Base-by-base conservation (phyloP, 1,140 invertebrate genomes). In the Pseudobourletiella spinata region DNA sequence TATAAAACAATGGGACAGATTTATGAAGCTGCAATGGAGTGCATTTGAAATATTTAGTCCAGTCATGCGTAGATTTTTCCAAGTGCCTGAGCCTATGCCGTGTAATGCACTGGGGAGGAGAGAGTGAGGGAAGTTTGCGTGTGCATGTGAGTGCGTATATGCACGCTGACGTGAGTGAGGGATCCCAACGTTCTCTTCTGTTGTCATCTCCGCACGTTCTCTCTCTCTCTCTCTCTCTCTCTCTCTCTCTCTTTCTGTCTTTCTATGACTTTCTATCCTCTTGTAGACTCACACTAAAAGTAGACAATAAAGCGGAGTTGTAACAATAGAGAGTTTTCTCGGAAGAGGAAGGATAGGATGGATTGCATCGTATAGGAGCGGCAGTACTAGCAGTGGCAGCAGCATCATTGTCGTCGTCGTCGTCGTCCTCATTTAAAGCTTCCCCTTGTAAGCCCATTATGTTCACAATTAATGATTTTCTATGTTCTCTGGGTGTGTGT, bases 401-500 rank as follows among this genome's bases (percentile, higher is more conserved):
- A n/a, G n/a, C n/a, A n/a, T n/a, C n/a, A n/a, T n/a, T n/a, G n/a
- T n/a, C n/a, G n/a, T n/a, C n/a, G n/a, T n/a, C n/a, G n/a, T 48
- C 44, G 18, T 48, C 44, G n/a, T 30, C 52, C 20, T 55, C 52
- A 55, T 24, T 51, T 51, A 24, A 55, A 35, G 52, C 52, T 55
- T 55, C 52, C 52, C 52, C 52, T 55, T 55, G 52, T 57, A 57
- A 57, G 54, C 55, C 61, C 61, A 63, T 63, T 63, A 63, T 48
- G 54, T 63, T 24, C 57, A 55, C 61, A 63, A 63, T 63, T 63
- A 63, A 63, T 57, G 54, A 57, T 63, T 57, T 55, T 63, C 6
- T 2, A 35, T 14, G 29, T n/a, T 55, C 29, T 35, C 52, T 35
- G 24, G 30, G 11, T 22, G 18, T 55, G 2, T 35, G 3, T 39